Percentiles rank a stretch among this genome's conserved stretches.
Conservation (phyloP, 2,888 invertebrate genomes). For the Eurois occulta region DNA sequence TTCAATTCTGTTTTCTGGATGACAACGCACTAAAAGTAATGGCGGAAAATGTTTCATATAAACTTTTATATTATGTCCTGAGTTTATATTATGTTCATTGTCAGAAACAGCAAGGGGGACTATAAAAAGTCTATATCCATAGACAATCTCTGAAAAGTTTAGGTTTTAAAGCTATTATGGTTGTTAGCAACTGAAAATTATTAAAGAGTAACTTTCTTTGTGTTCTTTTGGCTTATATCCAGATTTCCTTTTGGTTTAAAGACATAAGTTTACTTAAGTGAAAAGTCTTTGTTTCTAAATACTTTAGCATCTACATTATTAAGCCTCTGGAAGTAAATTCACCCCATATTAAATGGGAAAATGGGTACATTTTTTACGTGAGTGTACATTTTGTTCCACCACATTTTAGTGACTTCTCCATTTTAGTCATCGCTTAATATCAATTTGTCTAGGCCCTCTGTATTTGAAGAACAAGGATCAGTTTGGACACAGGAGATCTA, state of each 20-base stretch:
- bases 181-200: conserved; percentile 21
- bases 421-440: neutral
- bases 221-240: conserved; percentile 43
- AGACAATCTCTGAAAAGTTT: conserved; percentile 25
- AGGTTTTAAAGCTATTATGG: conserved; percentile 37
- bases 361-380: neutral
- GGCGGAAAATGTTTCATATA: conserved; percentile 27
- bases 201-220: conserved; percentile 11
- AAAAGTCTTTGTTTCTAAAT: conserved; percentile 6
- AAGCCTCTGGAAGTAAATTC: neutral
- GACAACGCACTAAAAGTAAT: conserved; percentile 42
- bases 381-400: neutral
- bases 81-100: conserved; percentile 7
- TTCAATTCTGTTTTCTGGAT: conserved; percentile 48
- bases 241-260: conserved; percentile 12
- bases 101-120: conserved; percentile 10
- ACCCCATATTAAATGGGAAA: no score
- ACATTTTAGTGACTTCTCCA: neutral
- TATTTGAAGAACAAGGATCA: neutral
- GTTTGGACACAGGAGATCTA: neutral
- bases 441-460: neutral
- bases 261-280: neutral
- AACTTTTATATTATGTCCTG: conserved; percentile 18
- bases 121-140: conserved; percentile 12
- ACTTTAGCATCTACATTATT: neutral